phyloP scores from a whole-genome alignment of 2,113 vertebrate species.

The Mystacornis crossleyi region DNA sequence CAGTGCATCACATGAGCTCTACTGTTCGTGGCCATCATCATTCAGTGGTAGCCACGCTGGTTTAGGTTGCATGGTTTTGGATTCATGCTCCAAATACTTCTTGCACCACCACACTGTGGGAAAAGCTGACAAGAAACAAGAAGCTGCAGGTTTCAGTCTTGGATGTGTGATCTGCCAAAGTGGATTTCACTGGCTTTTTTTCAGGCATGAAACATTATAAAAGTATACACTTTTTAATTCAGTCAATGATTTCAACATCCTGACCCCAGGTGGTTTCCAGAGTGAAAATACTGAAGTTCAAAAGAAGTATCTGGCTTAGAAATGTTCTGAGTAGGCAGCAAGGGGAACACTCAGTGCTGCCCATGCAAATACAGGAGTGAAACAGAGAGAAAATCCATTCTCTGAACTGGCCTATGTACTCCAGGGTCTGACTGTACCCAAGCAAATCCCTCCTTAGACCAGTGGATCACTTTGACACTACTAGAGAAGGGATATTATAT shows the following conservation, averaged over 20 bases:
- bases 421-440: not conserved
- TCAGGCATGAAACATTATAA: not conserved
- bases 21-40: not conserved
- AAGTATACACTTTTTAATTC: not conserved
- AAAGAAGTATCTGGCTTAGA: not conserved
- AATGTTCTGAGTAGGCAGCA: not conserved
- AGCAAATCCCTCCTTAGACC: not conserved
- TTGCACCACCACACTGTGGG: not conserved
- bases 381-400: not conserved
- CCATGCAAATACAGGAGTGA: not conserved
- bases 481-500: not conserved
- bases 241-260: not conserved
- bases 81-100: not conserved
- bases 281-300: not conserved
- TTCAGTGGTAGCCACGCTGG: accelerated
- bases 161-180: not conserved
- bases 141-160: not conserved
- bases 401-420: not conserved
- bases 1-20: not conserved
- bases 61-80: not conserved
- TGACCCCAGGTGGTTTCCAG: not conserved
- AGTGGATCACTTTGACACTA: not conserved
- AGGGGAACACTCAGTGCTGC: not conserved
- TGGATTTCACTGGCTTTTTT: not conserved
- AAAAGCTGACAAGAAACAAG: not conserved